Evolutionary conservation across 1,140 invertebrate species (phyloP).

Genomic region (Mizuhopecten yessoensis): DNA sequence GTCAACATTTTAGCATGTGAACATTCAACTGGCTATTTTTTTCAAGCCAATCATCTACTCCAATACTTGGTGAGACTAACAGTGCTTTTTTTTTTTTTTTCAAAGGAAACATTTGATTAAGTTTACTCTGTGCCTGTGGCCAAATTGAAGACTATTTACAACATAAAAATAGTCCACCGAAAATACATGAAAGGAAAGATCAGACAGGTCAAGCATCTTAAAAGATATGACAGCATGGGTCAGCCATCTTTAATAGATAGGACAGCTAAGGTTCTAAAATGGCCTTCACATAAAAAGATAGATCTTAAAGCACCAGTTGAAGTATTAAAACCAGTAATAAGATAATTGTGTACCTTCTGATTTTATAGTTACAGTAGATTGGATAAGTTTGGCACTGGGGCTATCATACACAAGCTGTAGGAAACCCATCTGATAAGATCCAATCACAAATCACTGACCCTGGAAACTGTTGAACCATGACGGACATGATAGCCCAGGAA

Average conservation of each 20-base stretch:
- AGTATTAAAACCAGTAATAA: constrained; percentile 19
- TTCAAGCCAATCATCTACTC: too few species aligned
- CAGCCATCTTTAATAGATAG: background rate
- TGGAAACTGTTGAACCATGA: background rate
- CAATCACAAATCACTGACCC: background rate
- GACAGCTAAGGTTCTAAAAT: background rate
- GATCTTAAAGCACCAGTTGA: background rate
- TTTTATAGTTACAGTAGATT: constrained; percentile 5
- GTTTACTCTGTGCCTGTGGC: background rate
- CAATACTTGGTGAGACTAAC: too few species aligned
- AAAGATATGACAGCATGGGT: background rate
- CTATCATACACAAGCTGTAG: background rate
- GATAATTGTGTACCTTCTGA: constrained; percentile 14
- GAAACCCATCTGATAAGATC: background rate
- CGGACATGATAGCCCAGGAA: constrained; percentile 13
- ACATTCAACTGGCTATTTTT: too few species aligned
- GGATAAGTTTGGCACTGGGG: constrained; percentile 18
- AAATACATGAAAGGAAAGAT: background rate
- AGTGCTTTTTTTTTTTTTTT: too few species aligned
- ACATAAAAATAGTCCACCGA: background rate
- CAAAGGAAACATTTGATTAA: constrained; percentile 21
- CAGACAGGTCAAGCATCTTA: background rate
- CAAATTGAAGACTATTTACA: constrained; percentile 17
- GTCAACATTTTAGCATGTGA: too few species aligned
- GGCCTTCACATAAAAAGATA: constrained; percentile 33